Evolutionary conservation across 2,113 vertebrate species (phyloP), one percentile per base, ranked within the genome.

Genomic region (Holacanthus passer): DNA sequence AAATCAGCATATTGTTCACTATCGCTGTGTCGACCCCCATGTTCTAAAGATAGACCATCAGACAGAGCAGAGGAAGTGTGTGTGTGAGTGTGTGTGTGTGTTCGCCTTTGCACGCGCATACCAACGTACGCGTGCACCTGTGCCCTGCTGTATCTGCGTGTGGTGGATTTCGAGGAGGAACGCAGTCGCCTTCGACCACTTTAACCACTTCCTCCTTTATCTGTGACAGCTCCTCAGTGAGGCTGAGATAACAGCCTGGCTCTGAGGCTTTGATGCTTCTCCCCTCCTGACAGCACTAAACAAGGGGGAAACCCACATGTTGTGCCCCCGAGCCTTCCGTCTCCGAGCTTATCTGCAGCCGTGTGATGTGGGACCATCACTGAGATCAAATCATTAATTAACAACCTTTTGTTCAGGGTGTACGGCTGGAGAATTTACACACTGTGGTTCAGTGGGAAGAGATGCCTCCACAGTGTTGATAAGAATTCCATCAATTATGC

Each of bases 351-450:
- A 75, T 92, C 91, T 89, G 24, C 63, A 77, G 17, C 62, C 12
- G 79, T 93, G 89, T 92, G 90, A 93, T 93, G 89, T 91, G 88
- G 89, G 88, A 81, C 85, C 84, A 80, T 88, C 81, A 39, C 83
- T 63, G 73, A 91, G 86, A 93, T 92, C 87, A 87, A 79, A 89
- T 93, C 82, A 43, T 91, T 92, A 77, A 93, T 92, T 93, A 92
- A 88, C 88, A 47, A 86, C 72, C 82, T 89, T 91, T 90, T 92
- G 83, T 90, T 89, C 89, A 31, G 5, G 0, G 24, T 45, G 64
- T 13, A 47, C 0, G 32, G 55, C 56, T 64, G 70, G 14, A 86
- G 75, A 75, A 69, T 82, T 83, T 62, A 67, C 84, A 74, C 82
- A 19, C 56, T 52, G 56, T n/a, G n/a, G 63, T 48, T 75, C 19